phyloP scores from a whole-genome alignment of 2,888 invertebrate genomes.

The Parnassius glacialis region DNA sequence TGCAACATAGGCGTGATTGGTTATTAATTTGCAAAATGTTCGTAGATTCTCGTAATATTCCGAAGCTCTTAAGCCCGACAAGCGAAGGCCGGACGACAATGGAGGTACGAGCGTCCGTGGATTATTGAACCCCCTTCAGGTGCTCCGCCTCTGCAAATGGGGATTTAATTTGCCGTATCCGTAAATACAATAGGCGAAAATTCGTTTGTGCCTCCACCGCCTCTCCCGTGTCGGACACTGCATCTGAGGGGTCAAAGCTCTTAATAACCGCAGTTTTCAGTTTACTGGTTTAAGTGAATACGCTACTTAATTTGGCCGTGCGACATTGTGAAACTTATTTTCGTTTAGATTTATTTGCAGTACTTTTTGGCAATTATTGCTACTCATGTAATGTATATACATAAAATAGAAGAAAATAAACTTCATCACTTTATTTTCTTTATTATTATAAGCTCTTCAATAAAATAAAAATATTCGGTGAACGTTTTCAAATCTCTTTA shows the following conservation, averaged over 20 bases:
- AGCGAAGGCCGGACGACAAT: slow-evolving; percentile 61
- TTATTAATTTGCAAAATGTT: slow-evolving; percentile 70
- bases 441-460: too few species aligned
- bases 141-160: slow-evolving; percentile 61
- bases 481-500: too few species aligned
- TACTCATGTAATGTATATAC: too few species aligned
- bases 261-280: slow-evolving; percentile 28
- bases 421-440: too few species aligned
- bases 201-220: slow-evolving; percentile 50
- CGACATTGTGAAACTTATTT: too few species aligned
- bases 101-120: slow-evolving; percentile 57
- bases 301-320: too few species aligned
- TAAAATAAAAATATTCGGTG: too few species aligned
- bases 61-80: slow-evolving; percentile 64
- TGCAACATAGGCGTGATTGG: slow-evolving; percentile 45
- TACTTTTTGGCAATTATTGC: too few species aligned
- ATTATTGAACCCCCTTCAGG: slow-evolving; percentile 60
- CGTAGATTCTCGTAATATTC: slow-evolving; percentile 43
- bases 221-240: slow-evolving; percentile 39
- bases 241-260: slow-evolving; percentile 36
- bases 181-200: slow-evolving; percentile 66
- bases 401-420: too few species aligned
- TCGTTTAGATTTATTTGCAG: too few species aligned
- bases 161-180: slow-evolving; percentile 73
- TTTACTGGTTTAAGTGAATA: slow-evolving; percentile 13